Base-by-base conservation (phyloP, 2,797 vertebrate genomes). In the Hirundo rustica region DNA sequence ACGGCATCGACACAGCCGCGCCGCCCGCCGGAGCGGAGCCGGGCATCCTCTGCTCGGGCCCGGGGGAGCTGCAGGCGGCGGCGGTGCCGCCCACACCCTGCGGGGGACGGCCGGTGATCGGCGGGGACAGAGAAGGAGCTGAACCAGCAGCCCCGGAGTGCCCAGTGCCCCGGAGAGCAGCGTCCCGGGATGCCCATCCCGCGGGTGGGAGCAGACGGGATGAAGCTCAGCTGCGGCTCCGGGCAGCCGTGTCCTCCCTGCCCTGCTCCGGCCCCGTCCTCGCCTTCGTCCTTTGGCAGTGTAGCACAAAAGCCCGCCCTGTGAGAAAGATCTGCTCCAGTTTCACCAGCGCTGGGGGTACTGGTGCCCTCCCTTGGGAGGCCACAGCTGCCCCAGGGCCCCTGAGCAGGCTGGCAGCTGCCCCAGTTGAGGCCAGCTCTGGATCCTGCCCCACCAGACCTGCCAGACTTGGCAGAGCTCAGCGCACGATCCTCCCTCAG, bases 111-210 rank as follows among this genome's bases (percentile, higher is more conserved):
- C 4, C 3, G 1, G 19, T 27, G 55, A 17, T 27, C 0, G 1
- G 6, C 7, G 87, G 32, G 42, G 29, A 25, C 64, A 36, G 2
- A 30, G 55, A 10, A 66, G 53, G 11, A 53, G 26, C 66, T 11
- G 71, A 19, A 30, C 1, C 20, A 32, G 65, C n/a, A 34, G 45
- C 64, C 10, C 60, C 1, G 1, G 16, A 7, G 27, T 1, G 5
- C 8, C 4, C 8, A 0, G 42, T 4, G 29, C 34, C 32, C 51
- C 5, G 62, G 4, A 25, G 25, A 67, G 76, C 66, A 40, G 66
- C 11, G 7, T 2, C 18, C n/a, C 0, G 0, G 51, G 75, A 15
- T 50, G 47, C 27, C 32, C 0, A 0, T 16, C 19, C 34, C 5
- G 26, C 19, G 8, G 45, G 3, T 11, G 29, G 0, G 5, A 11